These are phyloP conservation scores for Ganaspis sp. DNA, from an alignment of 1,140 invertebrate genomes.

Conservation along the genomic window DNA sequence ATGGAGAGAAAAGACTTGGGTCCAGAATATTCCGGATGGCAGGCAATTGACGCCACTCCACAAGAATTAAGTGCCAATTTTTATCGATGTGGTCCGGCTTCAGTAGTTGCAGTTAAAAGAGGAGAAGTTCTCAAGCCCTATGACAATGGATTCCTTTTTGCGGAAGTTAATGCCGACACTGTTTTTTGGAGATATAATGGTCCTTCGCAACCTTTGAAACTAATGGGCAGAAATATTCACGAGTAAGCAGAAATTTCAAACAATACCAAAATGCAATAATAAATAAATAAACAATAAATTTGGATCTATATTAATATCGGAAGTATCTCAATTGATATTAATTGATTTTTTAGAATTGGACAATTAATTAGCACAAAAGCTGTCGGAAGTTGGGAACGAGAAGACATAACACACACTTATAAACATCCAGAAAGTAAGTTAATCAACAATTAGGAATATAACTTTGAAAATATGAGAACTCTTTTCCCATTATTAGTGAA, in stretches of 20 bases:
- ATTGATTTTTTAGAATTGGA: constrained; percentile 66
- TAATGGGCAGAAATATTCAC: constrained; percentile 85
- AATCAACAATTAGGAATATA: background rate
- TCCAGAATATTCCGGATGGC: constrained; percentile 86
- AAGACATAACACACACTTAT: constrained; percentile 92
- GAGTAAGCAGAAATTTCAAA: no score
- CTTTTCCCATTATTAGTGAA: no score
- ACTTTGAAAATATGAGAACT: no score
- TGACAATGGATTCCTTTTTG: constrained; percentile 90
- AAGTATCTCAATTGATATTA: no score
- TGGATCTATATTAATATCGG: no score
- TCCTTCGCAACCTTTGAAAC: constrained; percentile 86
- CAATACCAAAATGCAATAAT: no score
- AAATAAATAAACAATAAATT: no score
- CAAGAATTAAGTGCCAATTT: constrained; percentile 89
- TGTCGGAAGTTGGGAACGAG: constrained; percentile 85
- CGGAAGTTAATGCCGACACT: constrained; percentile 94
- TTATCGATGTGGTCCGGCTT: constrained; percentile 89
- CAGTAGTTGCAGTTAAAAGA: constrained; percentile 86
- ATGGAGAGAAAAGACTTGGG: constrained; percentile 91
- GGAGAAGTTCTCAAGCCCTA: constrained; percentile 89
- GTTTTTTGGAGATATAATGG: constrained; percentile 90
- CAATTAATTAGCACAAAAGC: constrained; percentile 93
- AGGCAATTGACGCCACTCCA: constrained; percentile 94
- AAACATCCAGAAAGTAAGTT: constrained; percentile 90